These are phyloP conservation scores for Sarcophaga subvicina DNA, from an alignment of 2,888 invertebrate genomes.

Conservation along the genomic window DNA sequence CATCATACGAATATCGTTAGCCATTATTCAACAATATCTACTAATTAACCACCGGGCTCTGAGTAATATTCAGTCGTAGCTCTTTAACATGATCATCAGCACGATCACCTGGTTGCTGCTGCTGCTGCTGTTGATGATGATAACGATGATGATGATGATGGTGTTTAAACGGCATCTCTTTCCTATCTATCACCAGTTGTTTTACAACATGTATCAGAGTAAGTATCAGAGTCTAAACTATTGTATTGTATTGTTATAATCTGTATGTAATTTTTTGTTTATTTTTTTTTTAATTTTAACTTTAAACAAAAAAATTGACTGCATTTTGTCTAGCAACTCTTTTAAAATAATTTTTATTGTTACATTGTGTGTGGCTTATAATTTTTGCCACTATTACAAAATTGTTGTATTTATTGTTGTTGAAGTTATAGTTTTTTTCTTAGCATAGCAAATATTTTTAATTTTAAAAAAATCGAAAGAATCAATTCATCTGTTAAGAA, in stretches of 20 bases:
- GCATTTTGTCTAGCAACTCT: conserved; percentile 33
- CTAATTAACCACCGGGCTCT: conserved; percentile 50
- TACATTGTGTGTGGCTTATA: conserved; percentile 5
- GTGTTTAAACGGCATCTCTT: conserved; percentile 32
- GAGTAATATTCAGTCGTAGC: conserved; percentile 6
- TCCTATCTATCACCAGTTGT: conserved; percentile 8
- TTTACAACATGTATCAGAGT: background rate
- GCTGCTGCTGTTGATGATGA: too few relatives aligned
- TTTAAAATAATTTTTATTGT: conserved; percentile 23
- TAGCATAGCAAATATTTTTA: conserved; percentile 1
- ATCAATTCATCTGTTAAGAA: background rate
- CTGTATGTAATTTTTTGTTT: too few relatives aligned
- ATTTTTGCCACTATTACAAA: conserved; percentile 13
- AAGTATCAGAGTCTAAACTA: background rate
- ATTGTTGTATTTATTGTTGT: conserved; percentile 17
- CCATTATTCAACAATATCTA: conserved; percentile 68
- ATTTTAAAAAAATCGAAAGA: background rate
- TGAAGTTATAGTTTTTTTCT: background rate
- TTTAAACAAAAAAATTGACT: conserved; percentile 19
- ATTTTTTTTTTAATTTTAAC: background rate
- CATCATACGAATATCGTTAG: conserved; percentile 53
- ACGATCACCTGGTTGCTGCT: conserved; percentile 25
- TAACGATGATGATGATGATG: background rate
- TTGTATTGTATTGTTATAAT: conserved; percentile 4
- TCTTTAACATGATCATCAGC: conserved; percentile 29